Percentiles rank a stretch among this genome's conserved stretches.
Evolutionary conservation across 2,113 vertebrate species (phyloP).

Genomic region (Ovibos moschatus): DNA sequence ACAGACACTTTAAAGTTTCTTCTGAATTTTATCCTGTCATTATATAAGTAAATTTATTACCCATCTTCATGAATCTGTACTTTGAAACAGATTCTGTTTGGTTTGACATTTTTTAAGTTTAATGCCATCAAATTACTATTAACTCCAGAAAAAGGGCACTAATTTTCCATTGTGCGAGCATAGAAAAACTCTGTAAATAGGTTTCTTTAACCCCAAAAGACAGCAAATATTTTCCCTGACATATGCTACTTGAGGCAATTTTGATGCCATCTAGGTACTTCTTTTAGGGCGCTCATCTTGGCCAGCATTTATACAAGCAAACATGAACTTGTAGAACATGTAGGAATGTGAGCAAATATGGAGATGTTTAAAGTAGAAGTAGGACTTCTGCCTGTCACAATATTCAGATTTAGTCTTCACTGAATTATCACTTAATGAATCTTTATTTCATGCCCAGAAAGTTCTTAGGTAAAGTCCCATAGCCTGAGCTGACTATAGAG

Average conservation of each 20-base stretch:
- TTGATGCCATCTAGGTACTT: background rate
- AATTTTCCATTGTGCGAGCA: constrained; percentile 33
- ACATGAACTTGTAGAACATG: background rate
- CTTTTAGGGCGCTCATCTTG: background rate
- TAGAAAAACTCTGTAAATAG: constrained; percentile 2
- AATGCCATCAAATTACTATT: constrained; percentile 17
- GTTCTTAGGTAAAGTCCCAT: background rate
- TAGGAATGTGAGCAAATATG: background rate
- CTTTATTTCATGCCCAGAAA: background rate
- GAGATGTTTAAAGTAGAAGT: background rate
- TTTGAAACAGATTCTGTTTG: constrained; percentile 45
- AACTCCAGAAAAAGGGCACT: constrained; percentile 28
- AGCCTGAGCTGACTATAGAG: background rate
- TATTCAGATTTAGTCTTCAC: constrained; percentile 33
- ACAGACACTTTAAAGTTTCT: constrained; percentile 30
- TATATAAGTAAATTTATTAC: constrained; percentile 37
- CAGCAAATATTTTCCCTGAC: background rate
- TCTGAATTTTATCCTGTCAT: constrained; percentile 47
- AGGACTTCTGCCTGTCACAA: background rate
- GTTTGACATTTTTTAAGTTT: constrained; percentile 45
- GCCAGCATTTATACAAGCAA: background rate
- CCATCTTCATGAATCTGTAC: constrained; percentile 14
- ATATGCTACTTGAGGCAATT: background rate
- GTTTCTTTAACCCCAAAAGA: background rate
- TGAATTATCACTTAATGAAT: background rate